Percentiles rank a stretch among this genome's conserved stretches.
Conservation (phyloP, 2,113 vertebrate genomes). For the Melierax canorus region DNA sequence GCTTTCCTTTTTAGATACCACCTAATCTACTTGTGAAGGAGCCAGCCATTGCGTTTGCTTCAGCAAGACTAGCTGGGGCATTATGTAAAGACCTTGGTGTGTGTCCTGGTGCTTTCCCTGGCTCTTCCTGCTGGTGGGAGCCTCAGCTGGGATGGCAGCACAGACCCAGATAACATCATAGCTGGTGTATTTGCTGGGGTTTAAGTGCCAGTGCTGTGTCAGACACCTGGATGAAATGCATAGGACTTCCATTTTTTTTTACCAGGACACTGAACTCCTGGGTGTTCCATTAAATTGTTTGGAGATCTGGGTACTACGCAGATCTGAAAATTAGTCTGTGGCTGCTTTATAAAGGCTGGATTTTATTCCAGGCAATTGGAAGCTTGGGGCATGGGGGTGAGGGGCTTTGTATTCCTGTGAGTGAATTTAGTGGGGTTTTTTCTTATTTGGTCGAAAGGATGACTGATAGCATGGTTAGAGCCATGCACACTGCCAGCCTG, state of each 20-base stretch:
- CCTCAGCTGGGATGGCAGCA: neutral
- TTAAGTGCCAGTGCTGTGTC: neutral
- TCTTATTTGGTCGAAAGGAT: neutral
- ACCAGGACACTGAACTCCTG: neutral
- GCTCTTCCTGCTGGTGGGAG: neutral
- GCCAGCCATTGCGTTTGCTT: neutral
- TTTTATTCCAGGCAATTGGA: neutral
- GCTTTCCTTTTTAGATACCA: neutral
- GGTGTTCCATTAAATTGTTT: neutral
- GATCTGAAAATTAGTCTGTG: neutral
- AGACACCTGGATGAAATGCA: neutral
- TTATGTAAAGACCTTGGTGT: neutral
- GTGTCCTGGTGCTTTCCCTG: neutral
- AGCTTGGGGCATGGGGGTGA: accelerated
- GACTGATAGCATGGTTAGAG: neutral
- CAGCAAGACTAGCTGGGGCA: neutral
- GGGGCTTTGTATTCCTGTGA: neutral
- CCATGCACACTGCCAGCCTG: neutral
- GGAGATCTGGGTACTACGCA: neutral
- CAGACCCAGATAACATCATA: neutral
- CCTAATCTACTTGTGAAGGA: neutral
- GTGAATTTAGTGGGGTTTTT: neutral
- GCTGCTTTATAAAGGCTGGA: neutral
- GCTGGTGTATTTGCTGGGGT: neutral
- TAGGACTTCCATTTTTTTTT: neutral